Conservation (phyloP, 2,888 invertebrate genomes). For the Iselma pallidipennis region DNA sequence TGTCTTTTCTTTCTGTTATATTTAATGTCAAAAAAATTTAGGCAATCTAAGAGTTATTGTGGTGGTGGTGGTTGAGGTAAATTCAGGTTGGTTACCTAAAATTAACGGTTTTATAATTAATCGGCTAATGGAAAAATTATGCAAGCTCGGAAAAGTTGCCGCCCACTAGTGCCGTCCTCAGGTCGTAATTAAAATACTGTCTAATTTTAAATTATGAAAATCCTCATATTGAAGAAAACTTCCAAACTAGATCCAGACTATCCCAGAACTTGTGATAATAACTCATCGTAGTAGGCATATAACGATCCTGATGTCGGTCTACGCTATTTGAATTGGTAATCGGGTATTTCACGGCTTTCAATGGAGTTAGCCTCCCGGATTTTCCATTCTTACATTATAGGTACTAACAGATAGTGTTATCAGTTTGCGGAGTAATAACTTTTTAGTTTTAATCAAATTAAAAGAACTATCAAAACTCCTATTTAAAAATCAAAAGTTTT, state of each 20-base stretch:
- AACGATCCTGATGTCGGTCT: not conserved
- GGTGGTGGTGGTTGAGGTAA: not conserved
- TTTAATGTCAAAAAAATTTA: not conserved
- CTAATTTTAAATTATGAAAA: not conserved
- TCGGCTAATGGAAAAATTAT: not conserved
- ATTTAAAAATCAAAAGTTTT: constrained; percentile 20
- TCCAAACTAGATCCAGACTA: not conserved
- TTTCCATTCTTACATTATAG: not conserved
- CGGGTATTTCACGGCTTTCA: not conserved
- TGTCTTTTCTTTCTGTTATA: not conserved
- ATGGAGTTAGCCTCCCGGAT: not conserved
- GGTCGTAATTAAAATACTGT: not conserved
- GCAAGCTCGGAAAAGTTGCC: not conserved
- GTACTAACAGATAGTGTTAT: not conserved
- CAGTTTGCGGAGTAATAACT: not conserved
- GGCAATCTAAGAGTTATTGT: not conserved
- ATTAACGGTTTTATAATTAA: constrained; percentile 7
- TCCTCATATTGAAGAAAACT: not conserved
- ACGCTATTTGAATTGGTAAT: constrained; percentile 7
- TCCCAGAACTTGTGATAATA: not conserved
- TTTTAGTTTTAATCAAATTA: no score
- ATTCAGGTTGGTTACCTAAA: not conserved
- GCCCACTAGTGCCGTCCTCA: not conserved
- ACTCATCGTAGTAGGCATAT: not conserved
- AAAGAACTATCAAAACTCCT: constrained; percentile 39